Conservation (phyloP, 2,113 vertebrate species). For the Barnardius zonarius region DNA sequence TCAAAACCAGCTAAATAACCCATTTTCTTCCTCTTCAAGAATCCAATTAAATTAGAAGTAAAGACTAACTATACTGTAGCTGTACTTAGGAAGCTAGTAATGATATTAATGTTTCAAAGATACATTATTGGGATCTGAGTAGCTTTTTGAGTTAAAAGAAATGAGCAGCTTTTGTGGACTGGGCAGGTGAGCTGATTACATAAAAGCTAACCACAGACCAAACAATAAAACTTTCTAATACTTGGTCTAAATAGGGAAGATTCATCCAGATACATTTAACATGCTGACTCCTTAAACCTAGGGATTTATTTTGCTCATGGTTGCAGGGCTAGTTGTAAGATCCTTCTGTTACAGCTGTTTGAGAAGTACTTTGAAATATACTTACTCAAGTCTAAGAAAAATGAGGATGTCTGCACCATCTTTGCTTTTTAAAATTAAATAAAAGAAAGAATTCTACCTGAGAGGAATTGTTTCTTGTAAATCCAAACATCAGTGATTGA, state of each 20-base stretch:
- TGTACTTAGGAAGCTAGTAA: neutral
- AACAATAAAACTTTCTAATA: neutral
- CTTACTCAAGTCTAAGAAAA: neutral
- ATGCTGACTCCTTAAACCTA: neutral
- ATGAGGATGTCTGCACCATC: neutral
- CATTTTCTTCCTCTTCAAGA: neutral
- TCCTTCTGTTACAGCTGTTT: constrained; percentile 8
- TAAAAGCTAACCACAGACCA: neutral
- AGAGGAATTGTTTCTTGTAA: neutral
- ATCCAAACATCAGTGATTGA: neutral
- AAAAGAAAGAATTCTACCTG: neutral
- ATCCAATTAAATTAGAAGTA: constrained; percentile 11
- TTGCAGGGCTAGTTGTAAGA: neutral
- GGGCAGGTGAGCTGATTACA: neutral
- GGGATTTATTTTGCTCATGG: constrained; percentile 12
- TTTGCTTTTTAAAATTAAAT: constrained; percentile 23
- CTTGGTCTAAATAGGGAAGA: neutral
- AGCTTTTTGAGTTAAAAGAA: constrained; percentile 19
- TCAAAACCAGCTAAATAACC: neutral
- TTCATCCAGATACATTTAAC: neutral
- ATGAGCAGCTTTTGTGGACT: neutral
- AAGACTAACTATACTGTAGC: neutral
- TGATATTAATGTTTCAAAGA: neutral
- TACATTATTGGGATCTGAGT: neutral
- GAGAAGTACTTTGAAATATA: constrained; percentile 26